A percentile compares a stretch with the other conserved stretches of the same genome.
These are phyloP conservation scores for Anticlea derivata DNA, from an alignment of 2,888 invertebrate genomes.

Conservation along the genomic window DNA sequence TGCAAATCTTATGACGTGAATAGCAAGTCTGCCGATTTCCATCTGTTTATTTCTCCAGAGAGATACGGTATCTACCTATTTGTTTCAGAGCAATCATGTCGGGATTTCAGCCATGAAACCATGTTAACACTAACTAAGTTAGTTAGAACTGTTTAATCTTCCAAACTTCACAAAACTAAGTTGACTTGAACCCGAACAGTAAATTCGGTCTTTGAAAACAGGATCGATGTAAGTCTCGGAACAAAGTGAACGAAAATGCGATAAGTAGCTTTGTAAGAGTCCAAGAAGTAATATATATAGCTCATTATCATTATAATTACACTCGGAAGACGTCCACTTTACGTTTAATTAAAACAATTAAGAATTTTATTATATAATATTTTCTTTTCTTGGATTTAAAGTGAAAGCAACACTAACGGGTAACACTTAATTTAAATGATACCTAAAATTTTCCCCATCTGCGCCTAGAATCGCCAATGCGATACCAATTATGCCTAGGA, in stretches of 20 bases:
- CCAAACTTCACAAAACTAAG: slow-evolving; percentile 16
- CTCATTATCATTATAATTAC: no score
- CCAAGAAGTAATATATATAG: no score
- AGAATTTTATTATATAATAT: no score
- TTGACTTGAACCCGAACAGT: slow-evolving; percentile 9
- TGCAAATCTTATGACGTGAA: slow-evolving; percentile 18
- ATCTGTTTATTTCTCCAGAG: slow-evolving; percentile 30
- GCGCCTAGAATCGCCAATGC: no score
- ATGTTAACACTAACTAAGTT: slow-evolving; percentile 25
- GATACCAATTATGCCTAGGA: no score
- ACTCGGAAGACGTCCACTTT: no score
- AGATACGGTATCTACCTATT: slow-evolving; percentile 13
- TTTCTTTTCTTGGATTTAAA: no score
- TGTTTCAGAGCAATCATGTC: slow-evolving; percentile 22
- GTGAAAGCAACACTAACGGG: no score
- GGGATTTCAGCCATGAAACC: slow-evolving; percentile 24
- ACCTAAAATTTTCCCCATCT: no score
- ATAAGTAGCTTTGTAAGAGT: background rate
- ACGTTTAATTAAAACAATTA: no score
- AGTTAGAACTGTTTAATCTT: slow-evolving; percentile 24
- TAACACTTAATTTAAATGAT: no score
- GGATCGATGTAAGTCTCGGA: background rate
- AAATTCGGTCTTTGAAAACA: background rate
- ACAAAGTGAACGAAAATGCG: no score
- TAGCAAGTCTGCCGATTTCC: slow-evolving; percentile 20